Evolutionary conservation across 2,888 invertebrate species (phyloP), one percentile per base, ranked within the genome.

Genomic region (Linnaemya tessellans): DNA sequence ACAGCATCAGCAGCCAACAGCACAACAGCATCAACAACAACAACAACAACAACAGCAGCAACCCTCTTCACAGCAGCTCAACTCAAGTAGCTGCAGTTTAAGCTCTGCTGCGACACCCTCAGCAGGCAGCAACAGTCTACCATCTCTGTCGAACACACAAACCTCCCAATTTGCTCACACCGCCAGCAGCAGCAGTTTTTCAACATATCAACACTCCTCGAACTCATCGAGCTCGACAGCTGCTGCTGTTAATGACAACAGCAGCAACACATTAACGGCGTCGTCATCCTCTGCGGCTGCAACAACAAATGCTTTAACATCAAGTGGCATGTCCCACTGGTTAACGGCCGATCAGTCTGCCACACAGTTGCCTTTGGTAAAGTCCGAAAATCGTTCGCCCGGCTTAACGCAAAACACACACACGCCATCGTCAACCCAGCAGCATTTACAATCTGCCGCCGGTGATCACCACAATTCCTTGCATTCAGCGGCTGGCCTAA

Each of bases 331-430:
- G 92, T 90, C 92, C 79, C 92, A 92, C 87, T 93, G 93, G 93
- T 84, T 93, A 80, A 78, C 75, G 82, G 87, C 88, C 81, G 82
- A 85, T 71, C 85, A 85, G 85, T 85, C 85, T 85, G 82, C 79
- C 41, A 84, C 89, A 62, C 95, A 95, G 81, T 84, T 90, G 68
- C 89, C 92, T 51, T 89, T 90, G 56, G 95, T 96, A 87, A 96
- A 96, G 93, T 95, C 95, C 89, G 96, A 96, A 93, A 95, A 95
- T 88, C 95, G 95, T 89, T 95, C 95, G 93, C 95, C 96, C 88
- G 93, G 95, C 89, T 94, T 94, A 88, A 95, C 87, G 64, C 84
- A 95, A 88, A 93, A 94, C 90, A 94, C 94, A 89, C 95, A 84
- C 80, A 54, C 70, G n/a, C 60, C 58, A 58, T 20, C 73, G 1